Base-by-base conservation (phyloP, 2,888 invertebrate genomes). In the Trachelus iudaicus region DNA sequence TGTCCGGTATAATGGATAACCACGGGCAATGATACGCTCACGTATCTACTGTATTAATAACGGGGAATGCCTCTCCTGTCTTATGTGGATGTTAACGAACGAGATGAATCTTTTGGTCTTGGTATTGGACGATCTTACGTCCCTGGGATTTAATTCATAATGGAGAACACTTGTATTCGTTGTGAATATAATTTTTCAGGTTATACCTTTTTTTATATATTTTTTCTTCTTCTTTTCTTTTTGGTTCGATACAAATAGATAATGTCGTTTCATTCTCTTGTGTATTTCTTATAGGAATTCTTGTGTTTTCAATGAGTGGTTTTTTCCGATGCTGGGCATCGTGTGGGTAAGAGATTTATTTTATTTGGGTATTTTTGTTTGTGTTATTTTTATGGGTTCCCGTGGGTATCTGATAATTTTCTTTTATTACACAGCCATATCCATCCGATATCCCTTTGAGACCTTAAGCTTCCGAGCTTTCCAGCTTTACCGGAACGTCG, bases 1-100 rank as follows among this genome's bases (percentile, higher is more conserved):
- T 77, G 77, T 77, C 75, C 77, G 75, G 56, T 40, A 75, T 77
- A 77, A 77, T 77, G 77, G 77, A 77, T 75, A 77, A 77, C 77
- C 75, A 77, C 77, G 77, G 56, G 74, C 77, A 71, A 77, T 77
- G 77, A 77, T 75, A 74, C 40, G 77, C 77, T 77, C 77, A 75
- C 77, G 77, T 77, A 77, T 77, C 77, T 77, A 69, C 75, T 71
- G 74, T 75, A 74, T 77, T 77, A 77, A 77, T 77, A 77, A 77
- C 74, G 75, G 69, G 69, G 77, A 69, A 77, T 77, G 77, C 73
- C 73, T 77, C 77, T 77, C 73, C 73, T 74, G 73, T 56, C 35
- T 69, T 37, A 69, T 35, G 68, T 77, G 31, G 68, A 56, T 77
- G 69, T 74, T 73, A 37, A 75, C 69, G 34, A 74, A 30, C 33